Evolutionary conservation across 2,113 vertebrate genomes (phyloP), one percentile per base, ranked within the genome.

Genomic region (Puffinus mauretanicus): DNA sequence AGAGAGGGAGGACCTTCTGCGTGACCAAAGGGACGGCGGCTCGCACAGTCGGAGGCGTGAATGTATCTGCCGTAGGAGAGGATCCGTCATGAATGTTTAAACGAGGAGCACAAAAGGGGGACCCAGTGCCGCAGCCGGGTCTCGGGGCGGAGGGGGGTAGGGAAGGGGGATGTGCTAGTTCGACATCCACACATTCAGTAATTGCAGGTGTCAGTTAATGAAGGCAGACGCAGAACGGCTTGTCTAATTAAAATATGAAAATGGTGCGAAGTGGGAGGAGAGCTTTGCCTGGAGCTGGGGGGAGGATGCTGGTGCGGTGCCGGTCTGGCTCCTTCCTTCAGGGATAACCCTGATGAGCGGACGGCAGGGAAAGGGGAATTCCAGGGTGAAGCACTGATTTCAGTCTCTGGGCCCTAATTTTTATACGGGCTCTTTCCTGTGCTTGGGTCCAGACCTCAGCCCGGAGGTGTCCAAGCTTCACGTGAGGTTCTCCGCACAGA

Each of bases 401-500:
- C 27, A 2, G 38, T 4, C 3, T 1, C 25, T 9, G 1, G 27
- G 17, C 32, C 40, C 46, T 14, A 0, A 2, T 4, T 51, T 42
- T 65, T 22, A 0, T 4, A 5, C 5, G 49, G 67, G 7, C 8
- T 13, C 13, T 66, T 32, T 21, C 7, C 57, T 12, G 25, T 15
- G 27, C 44, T 24, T 4, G 36, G 13, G 2, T 21, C 29, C 36
- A 3, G 27, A 6, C 25, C n/a, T 40, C n/a, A 30, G 40, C 27
- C 64, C 0, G 0, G 61, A 18, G 26, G 20, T 22, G 47, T 14
- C 81, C 16, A 10, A 29, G 22, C 25, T 36, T 64, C n/a, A 0
- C 1, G 1, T 0, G 12, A 30, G 19, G 29, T 4, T 62, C 49
- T 16, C 0, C 1, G 11, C 6, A 0, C 4, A 36, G 42, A 19